A percentile compares a stretch with the other conserved stretches of the same genome.
Evolutionary conservation across 2,113 vertebrate genomes (phyloP).

Genomic region (Salvator merianae): DNA sequence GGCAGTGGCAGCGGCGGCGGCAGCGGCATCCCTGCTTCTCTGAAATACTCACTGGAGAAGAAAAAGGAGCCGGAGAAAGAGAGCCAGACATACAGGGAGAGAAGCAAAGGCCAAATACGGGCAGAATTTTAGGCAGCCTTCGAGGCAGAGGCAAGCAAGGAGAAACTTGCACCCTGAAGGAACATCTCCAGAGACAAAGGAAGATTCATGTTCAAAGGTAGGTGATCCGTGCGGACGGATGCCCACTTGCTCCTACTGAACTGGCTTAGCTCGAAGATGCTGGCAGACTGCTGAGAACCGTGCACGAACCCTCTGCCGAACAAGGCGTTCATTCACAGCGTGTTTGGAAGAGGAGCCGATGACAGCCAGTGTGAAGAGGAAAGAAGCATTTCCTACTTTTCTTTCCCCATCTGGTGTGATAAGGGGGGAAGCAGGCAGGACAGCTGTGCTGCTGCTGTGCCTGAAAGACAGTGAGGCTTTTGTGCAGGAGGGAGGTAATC

Average conservation of each 20-base stretch:
- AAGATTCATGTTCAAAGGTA: constrained; percentile 85
- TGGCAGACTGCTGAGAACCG: constrained; percentile 25
- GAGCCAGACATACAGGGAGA: constrained; percentile 38
- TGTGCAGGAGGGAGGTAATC: constrained; percentile 38
- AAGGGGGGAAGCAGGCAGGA: constrained; percentile 30
- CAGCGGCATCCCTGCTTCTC: constrained; percentile 67
- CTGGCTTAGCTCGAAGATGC: constrained; percentile 37
- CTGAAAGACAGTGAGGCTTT: constrained; percentile 24
- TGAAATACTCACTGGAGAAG: constrained; percentile 67
- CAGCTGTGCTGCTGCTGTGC: constrained; percentile 9
- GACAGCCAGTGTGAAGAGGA: neutral
- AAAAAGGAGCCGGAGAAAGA: constrained; percentile 44
- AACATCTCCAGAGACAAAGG: constrained; percentile 78
- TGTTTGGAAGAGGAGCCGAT: neutral
- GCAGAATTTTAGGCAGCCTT: constrained; percentile 28
- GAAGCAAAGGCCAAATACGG: constrained; percentile 47
- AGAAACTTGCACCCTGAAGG: constrained; percentile 46
- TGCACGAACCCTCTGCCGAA: constrained; percentile 34
- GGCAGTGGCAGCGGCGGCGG: constrained; percentile 67
- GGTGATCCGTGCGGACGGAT: constrained; percentile 50
- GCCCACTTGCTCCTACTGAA: constrained; percentile 13
- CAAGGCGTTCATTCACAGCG: constrained; percentile 31
- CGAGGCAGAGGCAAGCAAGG: constrained; percentile 38
- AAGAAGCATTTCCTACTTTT: neutral
- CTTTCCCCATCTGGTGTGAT: constrained; percentile 9